Base-by-base conservation (phyloP, 2,888 invertebrate species). In the Allacma fusca region DNA sequence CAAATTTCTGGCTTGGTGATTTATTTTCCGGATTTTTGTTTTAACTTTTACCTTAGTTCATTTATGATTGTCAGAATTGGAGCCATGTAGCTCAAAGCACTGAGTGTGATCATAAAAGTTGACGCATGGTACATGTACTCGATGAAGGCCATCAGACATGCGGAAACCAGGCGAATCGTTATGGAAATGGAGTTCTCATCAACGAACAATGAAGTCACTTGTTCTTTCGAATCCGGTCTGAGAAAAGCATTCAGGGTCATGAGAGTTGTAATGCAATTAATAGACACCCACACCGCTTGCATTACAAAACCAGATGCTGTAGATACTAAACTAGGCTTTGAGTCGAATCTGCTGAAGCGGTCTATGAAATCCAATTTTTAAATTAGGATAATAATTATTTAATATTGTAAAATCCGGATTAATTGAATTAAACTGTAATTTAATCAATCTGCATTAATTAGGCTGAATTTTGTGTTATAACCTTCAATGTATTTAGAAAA, bases 101-200 rank as follows among this genome's bases (percentile, higher is more conserved):
- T 23, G 23, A 59, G n/a, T 7, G 19, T n/a, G 59, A 59, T 59
- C 5, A 23, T 5, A n/a, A 59, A 59, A 7, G 59, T 21, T 5
- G 59, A 59, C 23, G 59, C 59, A n/a, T 59, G 59, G 23, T 59
- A 59, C 19, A 59, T 59, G n/a, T 59, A 59, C 19, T 59, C 59
- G n/a, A 59, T 59, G 59, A 21, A 59, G n/a, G n/a, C 59, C 19
- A 59, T 59, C 59, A 59, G 7, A 13, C 19, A 5, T n/a, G 59
- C 59, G 59, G 59, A 59, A 19, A 59, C 7, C n/a, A 59, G 7
- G 19, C 59, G 59, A 7, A 59, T n/a, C 7, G 5, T 5, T 9
- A 40, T 5, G 40, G 40, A 13, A 40, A 5, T 13, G 13, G 40
- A 5, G n/a, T 19, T 7, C 23, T 7, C 19, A 23, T 7, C 19